Evolutionary conservation across 2,888 invertebrate genomes (phyloP), one percentile per base, ranked within the genome.

Genomic region (Drosophila paramelanica): DNA sequence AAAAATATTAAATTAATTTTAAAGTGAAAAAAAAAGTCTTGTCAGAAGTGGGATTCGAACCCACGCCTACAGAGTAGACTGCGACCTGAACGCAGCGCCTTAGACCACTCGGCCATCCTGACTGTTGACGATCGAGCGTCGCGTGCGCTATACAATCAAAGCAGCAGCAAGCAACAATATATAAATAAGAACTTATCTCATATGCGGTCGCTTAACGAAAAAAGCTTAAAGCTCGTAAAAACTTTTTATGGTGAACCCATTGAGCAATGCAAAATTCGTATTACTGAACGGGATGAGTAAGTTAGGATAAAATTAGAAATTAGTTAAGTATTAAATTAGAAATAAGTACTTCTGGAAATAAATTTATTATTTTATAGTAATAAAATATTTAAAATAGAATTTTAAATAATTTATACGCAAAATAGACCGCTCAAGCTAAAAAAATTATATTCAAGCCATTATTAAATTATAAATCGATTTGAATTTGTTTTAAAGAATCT

Each of bases 21-120:
- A 4, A 23, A 23, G 27, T 8, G 7, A 17, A 61, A 50, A 58
- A 62, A 59, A 58, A 56, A n/a, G 0, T 46, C 27, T 77, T 75
- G 75, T 75, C 75, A 75, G 75, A 75, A 75, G 75, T 75, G 75
- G 79, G 77, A 77, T 77, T 77, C 75, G 76, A 77, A 77, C 79
- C 77, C 79, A 77, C 77, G 77, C 77, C 77, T 79, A 77, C 77
- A 77, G 75, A 77, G 75, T 77, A 77, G 79, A 79, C 77, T 77
- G 77, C 77, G 77, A 77, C 77, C 77, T 77, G 77, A 77, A 77
- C 77, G 77, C 77, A 77, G 77, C 77, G 77, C 77, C 77, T 77
- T 77, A 77, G 77, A 77, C 79, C 77, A 71, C 77, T 79, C 77
- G 77, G 77, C 76, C 77, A 77, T 77, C 77, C 79, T 77, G 79